These are phyloP conservation scores for Campopleginae sp. DNA, from an alignment of 2,888 invertebrate species.

Conservation along the genomic window DNA sequence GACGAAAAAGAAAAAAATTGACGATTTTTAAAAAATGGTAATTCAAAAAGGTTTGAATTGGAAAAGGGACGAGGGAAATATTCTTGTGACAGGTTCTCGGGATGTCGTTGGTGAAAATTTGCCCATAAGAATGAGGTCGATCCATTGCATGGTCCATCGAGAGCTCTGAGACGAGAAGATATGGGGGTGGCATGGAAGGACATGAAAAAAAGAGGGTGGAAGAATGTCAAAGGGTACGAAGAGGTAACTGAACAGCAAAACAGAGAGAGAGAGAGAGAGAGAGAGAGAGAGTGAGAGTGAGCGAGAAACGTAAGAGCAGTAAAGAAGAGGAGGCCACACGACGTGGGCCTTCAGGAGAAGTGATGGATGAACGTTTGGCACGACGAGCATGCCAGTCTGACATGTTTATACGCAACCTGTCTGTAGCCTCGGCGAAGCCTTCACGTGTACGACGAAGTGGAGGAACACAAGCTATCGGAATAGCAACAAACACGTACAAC, in stretches of 20 bases:
- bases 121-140: conserved; percentile 33
- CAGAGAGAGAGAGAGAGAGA: conserved; percentile 56
- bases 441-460: conserved; percentile 60
- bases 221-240: conserved; percentile 18
- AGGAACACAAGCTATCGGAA: conserved; percentile 46
- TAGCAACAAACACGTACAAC: conserved; percentile 44
- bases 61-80: too few relatives aligned
- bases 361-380: conserved; percentile 82
- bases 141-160: conserved; percentile 61
- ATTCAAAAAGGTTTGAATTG: too few relatives aligned
- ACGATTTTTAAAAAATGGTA: not conserved
- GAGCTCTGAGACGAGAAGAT: not conserved
- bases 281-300: too few relatives aligned
- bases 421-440: conserved; percentile 73
- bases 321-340: conserved; percentile 53
- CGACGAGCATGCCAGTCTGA: conserved; percentile 80
- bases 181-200: not conserved
- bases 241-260: conserved; percentile 5
- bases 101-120: conserved; percentile 8
- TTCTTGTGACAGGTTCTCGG: not conserved
- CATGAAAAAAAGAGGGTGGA: conserved; percentile 14
- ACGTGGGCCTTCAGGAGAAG: conserved; percentile 68
- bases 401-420: conserved; percentile 83
- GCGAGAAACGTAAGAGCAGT: conserved; percentile 51
- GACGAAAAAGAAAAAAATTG: not conserved